Evolutionary conservation across 1,140 invertebrate species (phyloP), one percentile per base, ranked within the genome.

Genomic region (Andrena cerasifolii): DNA sequence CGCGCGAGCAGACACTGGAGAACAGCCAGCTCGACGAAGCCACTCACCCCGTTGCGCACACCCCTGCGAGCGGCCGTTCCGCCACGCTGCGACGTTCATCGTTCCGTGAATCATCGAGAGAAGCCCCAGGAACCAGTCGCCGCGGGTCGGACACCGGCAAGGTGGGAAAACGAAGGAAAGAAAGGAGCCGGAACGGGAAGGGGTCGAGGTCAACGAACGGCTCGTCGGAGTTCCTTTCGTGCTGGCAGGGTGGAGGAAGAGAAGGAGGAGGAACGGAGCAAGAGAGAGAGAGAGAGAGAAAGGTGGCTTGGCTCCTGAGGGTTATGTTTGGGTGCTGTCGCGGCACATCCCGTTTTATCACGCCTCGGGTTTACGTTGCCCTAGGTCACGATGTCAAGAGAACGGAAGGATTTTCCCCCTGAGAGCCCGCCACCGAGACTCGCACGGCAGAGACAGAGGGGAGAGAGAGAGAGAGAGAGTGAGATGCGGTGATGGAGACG

Each of bases 301-400:
- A 36, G 56, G n/a, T 40, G 10, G 67, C 59, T 66, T 62, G 75
- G 65, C 68, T 83, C 82, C 82, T 73, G 79, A 80, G 88, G 84
- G 87, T 88, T 86, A 82, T 86, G 86, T 89, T 90, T 87, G 85
- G 86, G 86, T 83, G 86, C 82, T 82, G 87, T 88, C 87, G 80
- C 78, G 82, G 79, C 77, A 78, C 75, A 80, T 89, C 79, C 75
- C 88, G 83, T 87, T 90, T 90, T 89, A 91, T 91, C 87, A 86
- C 83, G 74, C 79, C 86, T 56, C 74, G 85, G 86, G 81, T 82
- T 84, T 72, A 79, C 73, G 74, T 91, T 90, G 86, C 78, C 87
- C 80, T 91, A 92, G 91, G 90, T 92, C 91, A 92, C 86, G 88
- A 84, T 89, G 88, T 84, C 83, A 87, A 76, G 80, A 88, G 87